Base-by-base conservation (phyloP, 2,888 invertebrate genomes). In the Tachina grossa region DNA sequence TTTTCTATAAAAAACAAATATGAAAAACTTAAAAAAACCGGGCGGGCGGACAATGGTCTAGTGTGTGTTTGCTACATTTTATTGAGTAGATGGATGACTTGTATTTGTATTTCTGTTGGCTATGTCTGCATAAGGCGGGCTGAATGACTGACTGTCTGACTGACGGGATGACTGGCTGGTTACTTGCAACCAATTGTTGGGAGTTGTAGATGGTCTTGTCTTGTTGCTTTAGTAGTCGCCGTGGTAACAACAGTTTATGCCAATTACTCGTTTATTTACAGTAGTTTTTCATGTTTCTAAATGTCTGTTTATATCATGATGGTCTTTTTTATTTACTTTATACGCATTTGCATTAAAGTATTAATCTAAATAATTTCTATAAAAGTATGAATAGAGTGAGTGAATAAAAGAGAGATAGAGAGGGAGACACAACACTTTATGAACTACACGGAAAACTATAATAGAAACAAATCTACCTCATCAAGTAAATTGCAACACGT, bases 401-500 rank as follows among this genome's bases (percentile, higher is more conserved):
- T 4, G 86, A 87, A 2, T 22, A 2, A 31, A 87, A 85, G 87
- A 55, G n/a, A 66, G 8, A 22, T n/a, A 19, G 9, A 14, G 13
- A 31, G 2, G 6, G 6, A 31, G n/a, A 66, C 31, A 69, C 69
- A 75, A 63, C 47, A 71, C 66, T 57, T 55, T 61, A 66, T 72
- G 51, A 51, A 11, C 47, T 66, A 76, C 57, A 76, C 63, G 69
- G 78, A 71, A 79, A 79, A 61, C 76, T 55, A 76, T 76, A 71
- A 80, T 82, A 66, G 85, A 83, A 85, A 85, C 85, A 85, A 85
- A 85, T 85, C 83, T 85, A 79, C 85, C 87, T 87, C 88, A 89
- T 90, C 88, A 89, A 88, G 87, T 87, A 88, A 89, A 89, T 89
- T 89, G 88, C 88, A 88, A 87, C 88, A 89, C 87, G 88, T 89